Base-by-base conservation (phyloP, 2,888 invertebrate genomes). In the Amblyjoppa proteus region DNA sequence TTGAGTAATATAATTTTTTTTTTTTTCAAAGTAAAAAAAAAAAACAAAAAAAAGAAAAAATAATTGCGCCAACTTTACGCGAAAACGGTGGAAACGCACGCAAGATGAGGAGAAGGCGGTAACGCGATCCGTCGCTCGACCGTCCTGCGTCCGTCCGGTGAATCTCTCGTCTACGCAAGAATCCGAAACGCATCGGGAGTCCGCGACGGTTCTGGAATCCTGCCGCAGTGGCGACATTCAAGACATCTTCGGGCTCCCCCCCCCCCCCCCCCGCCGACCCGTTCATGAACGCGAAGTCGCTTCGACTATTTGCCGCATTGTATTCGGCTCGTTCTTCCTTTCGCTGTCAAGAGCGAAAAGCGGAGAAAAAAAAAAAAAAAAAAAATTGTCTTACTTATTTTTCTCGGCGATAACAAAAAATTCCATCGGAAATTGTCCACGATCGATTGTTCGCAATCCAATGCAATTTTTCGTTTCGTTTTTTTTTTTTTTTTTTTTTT, bases 171-270 rank as follows among this genome's bases (percentile, higher is more conserved):
- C 66, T 73, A 81, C 81, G 81, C 81, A 77, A 64, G 73, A 81
- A 84, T 78, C 73, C 58, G 77, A 81, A 81, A 81, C 81, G 81
- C 81, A 85, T 78, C 34, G 75, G 61, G 74, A 85, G 81, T 78
- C 73, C n/a, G 20, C 28, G 41, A 38, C 58, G 20, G 75, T 45
- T 53, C 51, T 73, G 73, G n/a, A 73, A 81, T 73, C 73, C 66
- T 56, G 76, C 66, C 53, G 71, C 56, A 66, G 20, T 64, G 0
- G 64, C 45, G 64, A 79, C 79, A 75, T 75, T 45, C 70, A 83
- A 79, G 45, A 79, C 58, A 20, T 41, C 68, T 68, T 41, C 20
- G 28, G 6, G 20, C 20, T 20, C 58, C 31, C 70, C 31, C 34
- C 31, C 28, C 20, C 11, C 45, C 25, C 34, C 45, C 31, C 31